Conservation (phyloP, 2,888 invertebrate genomes). For the Timandra comae region DNA sequence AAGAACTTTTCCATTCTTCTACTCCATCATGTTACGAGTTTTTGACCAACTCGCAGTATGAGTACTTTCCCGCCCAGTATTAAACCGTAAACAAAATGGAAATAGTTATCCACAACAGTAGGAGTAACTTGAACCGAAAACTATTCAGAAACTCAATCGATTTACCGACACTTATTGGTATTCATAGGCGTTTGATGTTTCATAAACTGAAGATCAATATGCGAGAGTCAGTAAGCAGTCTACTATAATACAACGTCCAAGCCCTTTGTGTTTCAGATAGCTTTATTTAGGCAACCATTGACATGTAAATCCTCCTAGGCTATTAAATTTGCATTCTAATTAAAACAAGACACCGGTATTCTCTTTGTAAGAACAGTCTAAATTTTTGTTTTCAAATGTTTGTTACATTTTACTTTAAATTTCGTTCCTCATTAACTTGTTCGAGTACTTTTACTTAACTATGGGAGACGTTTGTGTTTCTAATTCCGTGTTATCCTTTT, state of each 20-base stretch:
- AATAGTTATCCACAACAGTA: too few species aligned
- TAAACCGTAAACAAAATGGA: too few species aligned
- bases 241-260: slow-evolving; percentile 24
- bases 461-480: too few species aligned
- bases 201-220: slow-evolving; percentile 52
- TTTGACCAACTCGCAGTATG: too few species aligned
- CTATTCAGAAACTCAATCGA: slow-evolving; percentile 25
- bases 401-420: slow-evolving; percentile 11
- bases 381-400: slow-evolving; percentile 35
- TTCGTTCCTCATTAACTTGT: neutral
- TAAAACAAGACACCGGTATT: slow-evolving; percentile 57
- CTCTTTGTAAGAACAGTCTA: slow-evolving; percentile 40
- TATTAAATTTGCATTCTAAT: slow-evolving; percentile 76
- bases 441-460: too few species aligned
- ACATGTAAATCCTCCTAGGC: slow-evolving; percentile 71
- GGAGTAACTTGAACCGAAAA: slow-evolving; percentile 14
- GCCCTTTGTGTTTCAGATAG: slow-evolving; percentile 62
- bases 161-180: slow-evolving; percentile 37
- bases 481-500: too few species aligned
- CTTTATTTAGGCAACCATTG: slow-evolving; percentile 69
- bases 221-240: slow-evolving; percentile 39
- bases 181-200: slow-evolving; percentile 41
- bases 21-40: too few species aligned
- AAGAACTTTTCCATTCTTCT: too few species aligned
- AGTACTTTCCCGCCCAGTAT: too few species aligned